Evolutionary conservation across 2,113 vertebrate genomes (phyloP).

Genomic region (Hucho hucho): DNA sequence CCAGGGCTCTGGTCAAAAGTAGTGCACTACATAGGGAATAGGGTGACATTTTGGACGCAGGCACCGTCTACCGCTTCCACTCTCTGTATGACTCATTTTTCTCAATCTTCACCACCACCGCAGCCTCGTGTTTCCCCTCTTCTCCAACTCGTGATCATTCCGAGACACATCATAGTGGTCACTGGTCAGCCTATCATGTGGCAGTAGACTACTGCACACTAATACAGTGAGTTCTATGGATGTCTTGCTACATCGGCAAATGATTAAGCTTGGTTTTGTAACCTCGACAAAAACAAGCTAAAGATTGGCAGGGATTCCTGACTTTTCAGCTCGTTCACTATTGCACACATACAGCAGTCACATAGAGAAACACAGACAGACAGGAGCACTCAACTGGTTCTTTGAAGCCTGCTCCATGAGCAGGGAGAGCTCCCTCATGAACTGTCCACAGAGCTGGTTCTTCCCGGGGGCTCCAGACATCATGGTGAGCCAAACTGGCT

Average conservation of each 20-base stretch:
- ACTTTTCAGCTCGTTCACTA: slow-evolving; percentile 41
- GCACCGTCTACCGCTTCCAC: neutral
- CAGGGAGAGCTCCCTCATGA: slow-evolving; percentile 93
- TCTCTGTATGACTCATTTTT: neutral
- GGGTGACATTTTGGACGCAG: too few species aligned
- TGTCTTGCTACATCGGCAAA: slow-evolving; percentile 40
- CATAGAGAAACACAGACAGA: slow-evolving; percentile 7
- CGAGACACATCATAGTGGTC: too few species aligned
- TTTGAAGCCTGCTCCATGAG: slow-evolving; percentile 96
- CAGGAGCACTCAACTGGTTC: slow-evolving; percentile 86
- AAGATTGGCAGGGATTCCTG: slow-evolving; percentile 53
- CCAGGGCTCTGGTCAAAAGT: too few species aligned
- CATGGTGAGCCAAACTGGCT: slow-evolving; percentile 98
- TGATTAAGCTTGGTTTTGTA: slow-evolving; percentile 44
- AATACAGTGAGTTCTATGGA: slow-evolving; percentile 4
- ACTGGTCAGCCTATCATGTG: too few species aligned
- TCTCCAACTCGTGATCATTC: too few species aligned
- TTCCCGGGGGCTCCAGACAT: slow-evolving; percentile 93
- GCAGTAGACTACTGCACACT: too few species aligned
- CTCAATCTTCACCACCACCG: too few species aligned
- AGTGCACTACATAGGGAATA: too few species aligned
- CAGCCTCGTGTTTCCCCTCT: too few species aligned
- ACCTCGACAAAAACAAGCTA: slow-evolving; percentile 53
- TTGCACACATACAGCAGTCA: neutral
- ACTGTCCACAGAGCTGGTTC: slow-evolving; percentile 93